Base-by-base conservation (phyloP, 2,113 vertebrate species). In the Tetrao urogallus region DNA sequence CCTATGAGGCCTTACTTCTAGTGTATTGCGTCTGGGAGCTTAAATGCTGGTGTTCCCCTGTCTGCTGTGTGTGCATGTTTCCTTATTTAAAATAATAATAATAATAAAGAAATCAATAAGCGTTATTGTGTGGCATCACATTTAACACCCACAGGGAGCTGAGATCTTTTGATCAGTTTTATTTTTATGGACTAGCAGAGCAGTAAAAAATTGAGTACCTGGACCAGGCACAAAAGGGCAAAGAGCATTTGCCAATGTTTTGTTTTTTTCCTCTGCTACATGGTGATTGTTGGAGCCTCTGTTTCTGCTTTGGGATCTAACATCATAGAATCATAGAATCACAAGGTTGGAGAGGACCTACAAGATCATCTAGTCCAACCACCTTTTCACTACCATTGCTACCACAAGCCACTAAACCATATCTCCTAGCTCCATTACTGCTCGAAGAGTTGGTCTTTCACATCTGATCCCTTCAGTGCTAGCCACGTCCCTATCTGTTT, bases 171-270 rank as follows among this genome's bases (percentile, higher is more conserved):
- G 22, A 8, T 43, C 28, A 48, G 45, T 30, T 82, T 78, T 75
- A 17, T 9, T 57, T 81, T 82, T 74, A 42, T 36, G 38, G 60
- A 63, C 50, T 50, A 56, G 28, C 4, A 67, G 50, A 60, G 18
- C 47, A 88, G 20, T 48, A 61, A 89, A 24, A 2, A 40, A 3
- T 28, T 10, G 43, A 76, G 40, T 20, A 50, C 6, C 24, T 34
- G 25, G n/a, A 40, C 20, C 34, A 47, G 64, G n/a, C 14, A 56
- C 0, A 1, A 0, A 0, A 72, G 8, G 30, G 8, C 34, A 50
- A 65, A 28, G 20, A 25, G 42, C 42, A 30, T 72, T 92, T 64
- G 42, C 12, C 13, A 13, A 11, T 16, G 19, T 13, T 4, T 34
- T 63, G 24, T 7, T 63, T 17, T 63, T 63, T 63, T 24, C 13